Evolutionary conservation across 1,140 invertebrate species (phyloP), one percentile per base, ranked within the genome.

Genomic region (Bombus breviceps): DNA sequence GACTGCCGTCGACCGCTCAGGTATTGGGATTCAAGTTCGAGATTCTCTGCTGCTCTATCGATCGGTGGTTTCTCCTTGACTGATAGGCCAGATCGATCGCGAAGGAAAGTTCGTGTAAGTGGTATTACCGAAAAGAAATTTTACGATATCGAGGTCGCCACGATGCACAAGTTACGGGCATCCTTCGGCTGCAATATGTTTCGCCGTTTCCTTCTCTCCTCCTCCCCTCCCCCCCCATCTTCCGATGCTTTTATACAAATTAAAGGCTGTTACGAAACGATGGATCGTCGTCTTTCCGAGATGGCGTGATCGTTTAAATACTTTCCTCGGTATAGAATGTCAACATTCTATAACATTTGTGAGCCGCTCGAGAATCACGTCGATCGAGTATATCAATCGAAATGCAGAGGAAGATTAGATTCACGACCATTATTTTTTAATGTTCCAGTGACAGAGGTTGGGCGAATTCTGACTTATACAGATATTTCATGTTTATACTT

Each of bases 41-140:
- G 64, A 47, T 37, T 12, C 47, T 69, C 25, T 3, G 9, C 10
- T 5, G 13, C 13, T 22, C 37, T 82, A 83, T 86, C 80, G 85
- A 86, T 83, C 64, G 47, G 10, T 25, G 34, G 53, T 86, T 72
- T 77, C 85, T 82, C 73, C 85, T 76, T 71, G 80, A 77, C 53
- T 64, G 80, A 83, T 68, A 32, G 71, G 59, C 0, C 34, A 41
- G n/a, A 82, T 82, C 80, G 85, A 86, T 86, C 80, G 80, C 10
- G 57, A 68, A 74, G 69, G 18, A 32, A 74, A 59, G 69, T 81
- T 81, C 53, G 8, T 53, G 75, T 22, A 53, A 79, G 47, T 71
- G 68, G 43, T 59, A 71, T 69, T 64, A 77, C 59, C 18, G 73
- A 69, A 68, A 83, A 78, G 62, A 18, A 73, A 69, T 39, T 69